Percentiles rank a stretch among this genome's conserved stretches.
These are phyloP conservation scores for Procavia capensis DNA, from an alignment of 2,113 vertebrate species.

Conservation along the genomic window DNA sequence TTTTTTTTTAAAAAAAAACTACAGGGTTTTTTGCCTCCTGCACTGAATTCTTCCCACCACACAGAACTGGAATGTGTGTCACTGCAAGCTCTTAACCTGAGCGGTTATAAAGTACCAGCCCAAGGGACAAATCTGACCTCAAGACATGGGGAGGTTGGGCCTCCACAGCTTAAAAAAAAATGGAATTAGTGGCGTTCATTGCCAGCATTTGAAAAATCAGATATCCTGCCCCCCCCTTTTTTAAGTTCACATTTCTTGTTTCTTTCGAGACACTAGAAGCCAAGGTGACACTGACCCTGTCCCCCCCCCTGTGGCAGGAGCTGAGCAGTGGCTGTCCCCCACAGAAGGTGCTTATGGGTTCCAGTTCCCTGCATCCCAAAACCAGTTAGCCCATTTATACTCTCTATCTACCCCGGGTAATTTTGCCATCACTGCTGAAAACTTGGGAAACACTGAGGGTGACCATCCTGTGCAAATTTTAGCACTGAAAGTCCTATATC, in stretches of 20 bases:
- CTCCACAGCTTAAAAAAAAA: neutral
- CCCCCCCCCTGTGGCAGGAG: fast-evolving
- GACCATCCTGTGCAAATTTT: neutral
- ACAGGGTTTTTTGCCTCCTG: neutral
- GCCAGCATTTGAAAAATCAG: neutral
- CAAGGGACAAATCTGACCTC: neutral
- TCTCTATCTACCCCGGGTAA: neutral
- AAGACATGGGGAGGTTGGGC: neutral
- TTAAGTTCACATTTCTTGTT: neutral
- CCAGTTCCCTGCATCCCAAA: fast-evolving
- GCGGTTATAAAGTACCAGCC: neutral
- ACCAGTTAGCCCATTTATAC: neutral
- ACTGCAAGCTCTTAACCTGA: neutral
- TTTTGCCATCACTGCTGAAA: neutral
- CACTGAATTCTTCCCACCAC: neutral
- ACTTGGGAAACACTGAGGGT: neutral
- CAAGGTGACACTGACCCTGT: neutral
- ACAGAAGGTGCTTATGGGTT: neutral
- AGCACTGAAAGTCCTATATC: neutral
- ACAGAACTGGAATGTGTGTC: neutral
- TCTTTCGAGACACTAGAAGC: neutral
- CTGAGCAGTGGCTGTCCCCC: neutral
- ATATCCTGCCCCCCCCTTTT: neutral
- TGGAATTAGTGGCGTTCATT: neutral
- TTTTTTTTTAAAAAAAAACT: too few species aligned